phyloP scores from a whole-genome alignment of 2,888 invertebrate genomes.

The Alviniconcha strummeri region DNA sequence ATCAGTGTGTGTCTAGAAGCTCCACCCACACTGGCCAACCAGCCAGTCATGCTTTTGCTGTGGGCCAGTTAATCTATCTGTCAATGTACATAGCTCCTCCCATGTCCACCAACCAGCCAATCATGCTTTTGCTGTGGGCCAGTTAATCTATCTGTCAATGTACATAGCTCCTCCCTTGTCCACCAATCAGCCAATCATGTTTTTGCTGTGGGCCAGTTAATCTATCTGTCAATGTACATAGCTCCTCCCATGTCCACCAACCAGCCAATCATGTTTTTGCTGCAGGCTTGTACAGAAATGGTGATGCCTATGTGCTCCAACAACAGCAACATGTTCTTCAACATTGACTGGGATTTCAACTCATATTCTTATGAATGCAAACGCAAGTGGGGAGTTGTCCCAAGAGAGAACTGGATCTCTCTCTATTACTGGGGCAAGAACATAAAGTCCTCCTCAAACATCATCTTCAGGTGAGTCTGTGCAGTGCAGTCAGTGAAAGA shows the following conservation, averaged over 20 bases:
- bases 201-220: slow-evolving; percentile 40
- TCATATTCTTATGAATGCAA: slow-evolving; percentile 82
- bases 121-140: slow-evolving; percentile 40
- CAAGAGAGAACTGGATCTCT: slow-evolving; percentile 81
- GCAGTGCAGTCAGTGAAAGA: no score
- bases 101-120: no score
- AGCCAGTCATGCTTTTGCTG: not conserved
- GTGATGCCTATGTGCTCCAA: slow-evolving; percentile 93
- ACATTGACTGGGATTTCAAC: slow-evolving; percentile 80
- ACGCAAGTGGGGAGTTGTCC: slow-evolving; percentile 81
- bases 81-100: no score
- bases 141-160: no score
- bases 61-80: slow-evolving; percentile 40
- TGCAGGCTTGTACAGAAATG: slow-evolving; percentile 94
- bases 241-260: no score
- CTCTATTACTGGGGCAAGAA: slow-evolving; percentile 88
- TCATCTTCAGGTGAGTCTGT: slow-evolving; percentile 76
- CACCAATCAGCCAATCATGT: no score
- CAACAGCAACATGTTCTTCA: slow-evolving; percentile 87
- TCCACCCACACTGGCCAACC: no score
- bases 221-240: no score
- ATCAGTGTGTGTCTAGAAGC: no score
- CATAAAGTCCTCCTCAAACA: slow-evolving; percentile 79
- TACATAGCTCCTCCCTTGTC: no score
- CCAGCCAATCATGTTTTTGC: not conserved